Evolutionary conservation across 2,113 vertebrate genomes (phyloP).

Genomic region (Mustela lutreola): DNA sequence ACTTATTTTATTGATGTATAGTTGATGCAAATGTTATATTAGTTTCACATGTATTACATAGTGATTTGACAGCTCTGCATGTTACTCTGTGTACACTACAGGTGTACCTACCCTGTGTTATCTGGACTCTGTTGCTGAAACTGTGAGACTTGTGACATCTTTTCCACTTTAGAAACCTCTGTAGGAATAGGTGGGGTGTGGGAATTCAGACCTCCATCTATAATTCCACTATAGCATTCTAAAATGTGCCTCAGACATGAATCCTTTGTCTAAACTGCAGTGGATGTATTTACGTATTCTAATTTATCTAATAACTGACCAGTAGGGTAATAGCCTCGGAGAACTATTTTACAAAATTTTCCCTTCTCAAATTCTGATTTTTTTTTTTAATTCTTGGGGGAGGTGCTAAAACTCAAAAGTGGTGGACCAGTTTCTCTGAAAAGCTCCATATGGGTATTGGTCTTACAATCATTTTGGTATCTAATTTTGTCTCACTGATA

Average conservation of each 20-base stretch:
- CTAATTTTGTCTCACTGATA: slow-evolving; percentile 43
- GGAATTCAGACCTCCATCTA: not conserved
- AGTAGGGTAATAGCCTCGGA: not conserved
- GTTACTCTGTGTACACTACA: not conserved
- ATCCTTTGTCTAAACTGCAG: not conserved
- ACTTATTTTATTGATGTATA: not conserved
- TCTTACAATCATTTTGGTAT: slow-evolving; percentile 4
- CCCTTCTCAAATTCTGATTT: not conserved
- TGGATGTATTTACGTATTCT: not conserved
- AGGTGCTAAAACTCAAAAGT: not conserved
- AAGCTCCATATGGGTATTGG: not conserved
- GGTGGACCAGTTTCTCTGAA: not conserved
- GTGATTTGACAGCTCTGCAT: not conserved
- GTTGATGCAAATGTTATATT: not conserved
- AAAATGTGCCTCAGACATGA: not conserved
- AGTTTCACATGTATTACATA: not conserved
- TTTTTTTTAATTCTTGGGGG: not conserved
- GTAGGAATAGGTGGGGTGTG: not conserved
- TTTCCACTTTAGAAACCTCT: not conserved
- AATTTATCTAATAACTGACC: not conserved
- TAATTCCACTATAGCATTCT: not conserved
- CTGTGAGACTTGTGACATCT: not conserved
- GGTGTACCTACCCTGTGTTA: not conserved
- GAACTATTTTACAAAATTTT: not conserved
- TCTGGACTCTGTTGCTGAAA: not conserved